A percentile compares a stretch with the other conserved stretches of the same genome.
Conservation (phyloP, 2,888 invertebrate genomes). For the Nymphalis urticae region DNA sequence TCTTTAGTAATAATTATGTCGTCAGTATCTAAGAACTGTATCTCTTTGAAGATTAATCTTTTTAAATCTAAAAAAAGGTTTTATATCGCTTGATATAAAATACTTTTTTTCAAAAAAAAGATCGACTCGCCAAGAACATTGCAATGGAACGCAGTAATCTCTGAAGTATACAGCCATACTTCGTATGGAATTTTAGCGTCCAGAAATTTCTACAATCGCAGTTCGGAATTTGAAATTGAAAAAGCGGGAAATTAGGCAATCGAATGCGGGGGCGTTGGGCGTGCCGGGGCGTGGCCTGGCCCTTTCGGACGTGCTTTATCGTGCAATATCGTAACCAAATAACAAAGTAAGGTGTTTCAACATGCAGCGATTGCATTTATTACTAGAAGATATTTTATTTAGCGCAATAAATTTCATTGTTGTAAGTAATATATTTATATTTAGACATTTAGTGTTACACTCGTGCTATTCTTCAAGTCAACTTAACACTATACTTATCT, state of each 20-base stretch:
- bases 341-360: conserved; percentile 24
- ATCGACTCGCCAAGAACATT: background rate
- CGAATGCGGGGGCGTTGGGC: conserved; percentile 58
- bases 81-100: too few species aligned
- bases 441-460: background rate
- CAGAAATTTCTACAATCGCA: conserved; percentile 61
- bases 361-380: conserved; percentile 20
- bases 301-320: conserved; percentile 48
- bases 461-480: too few species aligned
- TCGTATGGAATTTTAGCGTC: conserved; percentile 44
- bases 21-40: too few species aligned
- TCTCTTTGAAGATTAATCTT: too few species aligned
- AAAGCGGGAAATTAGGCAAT: conserved; percentile 56
- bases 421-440: background rate
- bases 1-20: conserved; percentile 1
- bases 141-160: conserved; percentile 5
- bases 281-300: conserved; percentile 54
- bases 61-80: too few species aligned
- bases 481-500: too few species aligned
- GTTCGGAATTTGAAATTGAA: conserved; percentile 67
- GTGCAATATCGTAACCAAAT: conserved; percentile 37
- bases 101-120: too few species aligned
- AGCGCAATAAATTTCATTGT: background rate
- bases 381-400: conserved; percentile 3
- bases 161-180: conserved; percentile 2